A percentile compares a stretch with the other conserved stretches of the same genome.
Conservation (phyloP, 2,113 vertebrate species). For the Anhinga rufa region DNA sequence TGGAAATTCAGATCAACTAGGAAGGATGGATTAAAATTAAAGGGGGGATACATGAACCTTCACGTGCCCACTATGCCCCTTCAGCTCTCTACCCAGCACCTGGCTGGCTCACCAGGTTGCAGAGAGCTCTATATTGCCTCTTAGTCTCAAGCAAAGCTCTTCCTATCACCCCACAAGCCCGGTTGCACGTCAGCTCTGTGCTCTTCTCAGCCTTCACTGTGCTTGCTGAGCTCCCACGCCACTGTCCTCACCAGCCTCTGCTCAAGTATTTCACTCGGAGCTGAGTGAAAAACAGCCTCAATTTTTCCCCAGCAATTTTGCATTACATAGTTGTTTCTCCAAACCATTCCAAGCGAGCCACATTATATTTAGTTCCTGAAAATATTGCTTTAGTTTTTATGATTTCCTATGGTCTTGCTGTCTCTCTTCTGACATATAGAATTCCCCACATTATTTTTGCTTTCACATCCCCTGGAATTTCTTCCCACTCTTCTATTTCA, state of each 20-base stretch:
- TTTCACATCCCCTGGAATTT: neutral
- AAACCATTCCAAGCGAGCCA: neutral
- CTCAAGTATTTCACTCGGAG: neutral
- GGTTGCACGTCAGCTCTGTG: neutral
- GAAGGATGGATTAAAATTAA: neutral
- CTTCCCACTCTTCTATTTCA: conserved; percentile 21
- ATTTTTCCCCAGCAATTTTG: neutral
- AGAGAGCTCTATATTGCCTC: neutral
- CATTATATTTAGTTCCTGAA: neutral
- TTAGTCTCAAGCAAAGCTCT: neutral
- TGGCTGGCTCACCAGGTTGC: fast-evolving
- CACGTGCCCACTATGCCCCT: fast-evolving
- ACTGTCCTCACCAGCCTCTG: neutral
- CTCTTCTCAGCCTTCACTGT: neutral
- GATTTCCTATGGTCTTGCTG: neutral
- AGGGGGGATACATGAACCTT: neutral
- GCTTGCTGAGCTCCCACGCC: neutral
- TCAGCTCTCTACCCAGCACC: neutral
- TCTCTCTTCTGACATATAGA: neutral
- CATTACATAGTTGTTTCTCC: neutral
- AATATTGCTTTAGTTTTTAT: neutral
- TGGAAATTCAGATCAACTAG: neutral
- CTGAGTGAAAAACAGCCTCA: neutral
- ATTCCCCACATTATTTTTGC: neutral
- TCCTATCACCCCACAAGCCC: neutral